A percentile compares a stretch with the other conserved stretches of the same genome.
phyloP scores from a whole-genome alignment of 2,113 vertebrate genomes.

The Calyptommatus sinebrachiatus region DNA sequence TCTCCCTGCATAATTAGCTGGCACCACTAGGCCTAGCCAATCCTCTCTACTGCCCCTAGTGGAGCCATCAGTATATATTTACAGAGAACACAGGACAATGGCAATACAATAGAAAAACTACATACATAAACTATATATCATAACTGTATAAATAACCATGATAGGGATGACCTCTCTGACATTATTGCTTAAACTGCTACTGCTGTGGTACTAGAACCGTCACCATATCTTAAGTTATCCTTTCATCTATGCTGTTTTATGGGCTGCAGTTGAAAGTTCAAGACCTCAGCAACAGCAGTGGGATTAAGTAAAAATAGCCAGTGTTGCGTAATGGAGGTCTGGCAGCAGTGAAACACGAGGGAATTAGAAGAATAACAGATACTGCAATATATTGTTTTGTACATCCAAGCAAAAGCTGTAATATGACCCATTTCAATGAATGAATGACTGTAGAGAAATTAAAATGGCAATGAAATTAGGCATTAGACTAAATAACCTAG shows the following conservation, averaged over 20 bases:
- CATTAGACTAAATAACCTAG: background rate
- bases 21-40: too few relatives aligned
- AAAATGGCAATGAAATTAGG: background rate
- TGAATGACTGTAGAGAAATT: background rate
- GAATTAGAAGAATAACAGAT: background rate
- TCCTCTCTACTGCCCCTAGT: too few relatives aligned
- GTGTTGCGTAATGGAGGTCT: background rate
- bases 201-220: conserved; percentile 19
- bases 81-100: too few relatives aligned
- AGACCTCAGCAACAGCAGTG: background rate
- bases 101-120: too few relatives aligned
- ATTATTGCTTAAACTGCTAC: background rate
- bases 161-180: too few relatives aligned
- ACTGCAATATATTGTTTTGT: background rate
- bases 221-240: background rate
- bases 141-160: too few relatives aligned
- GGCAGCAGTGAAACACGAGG: background rate
- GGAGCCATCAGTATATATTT: too few relatives aligned
- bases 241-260: conserved; percentile 15
- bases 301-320: background rate
- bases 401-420: background rate
- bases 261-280: conserved; percentile 1
- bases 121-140: too few relatives aligned
- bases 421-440: too few relatives aligned
- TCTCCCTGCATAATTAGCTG: too few relatives aligned